Base-by-base conservation (phyloP, 2,888 invertebrate species). In the Dendrolimus pini region DNA sequence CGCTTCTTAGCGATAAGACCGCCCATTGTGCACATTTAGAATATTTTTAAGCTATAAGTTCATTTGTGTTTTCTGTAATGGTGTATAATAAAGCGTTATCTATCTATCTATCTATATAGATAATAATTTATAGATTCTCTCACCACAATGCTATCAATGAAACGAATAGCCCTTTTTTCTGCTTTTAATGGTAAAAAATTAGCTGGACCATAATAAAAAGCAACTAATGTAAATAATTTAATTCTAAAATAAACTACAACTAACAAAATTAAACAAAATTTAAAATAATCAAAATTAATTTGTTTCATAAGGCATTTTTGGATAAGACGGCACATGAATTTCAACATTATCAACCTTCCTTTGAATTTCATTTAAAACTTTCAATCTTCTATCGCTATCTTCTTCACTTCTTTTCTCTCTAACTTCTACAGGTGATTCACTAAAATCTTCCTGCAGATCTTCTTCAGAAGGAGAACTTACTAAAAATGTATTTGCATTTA, bases 321-420 rank as follows among this genome's bases (percentile, higher is more conserved):
- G 10, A 42, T 59, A 60, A 7, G 13, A 59, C 1, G 65, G 66
- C 1, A 60, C 7, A 7, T 18, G 52, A 2, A 76, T 55, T 41
- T 67, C 58, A 0, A 75, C 68, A 13, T 62, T 62, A 6, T 78
- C 71, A 7, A 79, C 61, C 59, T 72, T 78, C 54, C 52, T 73
- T 12, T 78, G 71, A 9, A 80, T 66, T 57, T 71, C 71, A 2
- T 73, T 74, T 7, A 80, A 59, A 54, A 76, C 69, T 57, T 76
- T 75, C 9, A 75, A 52, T 47, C 72, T 71, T 41, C 69, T 70
- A 0, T 72, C 65, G 41, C 58, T 65, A 0, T 72, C 66, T 14
- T 61, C 61, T 41, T 71, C 62, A 1, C 63, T 56, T 61, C 72
- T 69, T 62, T 62, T 72, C 55, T 56, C 58, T 18, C 57, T 57